Evolutionary conservation across 2,113 vertebrate species (phyloP).

Genomic region (Lipophrys pholis): DNA sequence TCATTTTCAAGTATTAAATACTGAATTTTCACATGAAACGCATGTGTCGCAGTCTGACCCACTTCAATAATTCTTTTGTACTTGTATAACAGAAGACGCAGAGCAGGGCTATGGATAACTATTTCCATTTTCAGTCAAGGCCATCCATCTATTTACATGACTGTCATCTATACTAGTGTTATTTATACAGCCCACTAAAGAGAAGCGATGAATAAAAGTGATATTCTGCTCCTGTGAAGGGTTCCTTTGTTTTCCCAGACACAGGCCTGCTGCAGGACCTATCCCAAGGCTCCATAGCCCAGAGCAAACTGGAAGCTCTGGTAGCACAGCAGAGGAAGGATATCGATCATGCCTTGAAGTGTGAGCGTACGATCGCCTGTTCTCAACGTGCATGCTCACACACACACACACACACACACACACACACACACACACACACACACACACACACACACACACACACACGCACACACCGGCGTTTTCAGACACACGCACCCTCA

Average conservation of each 20-base stretch:
- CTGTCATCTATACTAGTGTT: neutral
- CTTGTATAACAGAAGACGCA: neutral
- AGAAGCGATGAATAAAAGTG: constrained; percentile 3
- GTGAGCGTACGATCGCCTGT: constrained; percentile 81
- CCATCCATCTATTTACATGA: neutral
- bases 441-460: constrained; percentile 13
- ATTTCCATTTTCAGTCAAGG: constrained; percentile 8
- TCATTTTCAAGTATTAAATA: neutral
- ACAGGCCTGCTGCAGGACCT: constrained; percentile 87
- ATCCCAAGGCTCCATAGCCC: constrained; percentile 83
- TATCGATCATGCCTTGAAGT: constrained; percentile 87
- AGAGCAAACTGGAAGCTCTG: constrained; percentile 86
- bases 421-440: constrained; percentile 13
- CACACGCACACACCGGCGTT: constrained; percentile 16
- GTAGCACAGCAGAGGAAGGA: constrained; percentile 85
- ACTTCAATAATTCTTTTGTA: neutral
- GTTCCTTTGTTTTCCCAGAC: constrained; percentile 79
- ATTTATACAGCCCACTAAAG: neutral
- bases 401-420: constrained; percentile 14
- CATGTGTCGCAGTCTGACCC: neutral
- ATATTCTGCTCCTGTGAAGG: constrained; percentile 9
- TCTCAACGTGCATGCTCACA: neutral
- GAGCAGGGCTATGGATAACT: neutral
- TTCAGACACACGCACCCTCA: too few relatives aligned
- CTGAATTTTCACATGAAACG: neutral